A percentile compares a stretch with the other conserved stretches of the same genome.
Conservation (phyloP, 2,797 vertebrate species). For the Acipenser oxyrinchus region DNA sequence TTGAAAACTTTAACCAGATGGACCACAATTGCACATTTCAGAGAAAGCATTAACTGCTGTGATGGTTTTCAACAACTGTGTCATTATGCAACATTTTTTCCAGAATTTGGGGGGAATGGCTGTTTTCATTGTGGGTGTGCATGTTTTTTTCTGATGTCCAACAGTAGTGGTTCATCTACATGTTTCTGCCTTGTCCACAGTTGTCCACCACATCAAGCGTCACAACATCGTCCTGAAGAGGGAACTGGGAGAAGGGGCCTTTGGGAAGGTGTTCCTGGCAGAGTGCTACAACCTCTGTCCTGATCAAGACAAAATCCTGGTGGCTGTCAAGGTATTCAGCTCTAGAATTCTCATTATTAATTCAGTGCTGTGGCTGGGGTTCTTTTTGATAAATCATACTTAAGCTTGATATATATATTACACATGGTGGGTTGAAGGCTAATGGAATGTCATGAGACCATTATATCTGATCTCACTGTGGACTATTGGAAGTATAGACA, state of each 20-base stretch:
- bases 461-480: constrained; percentile 19
- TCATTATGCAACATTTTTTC: too few species aligned
- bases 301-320: constrained; percentile 90
- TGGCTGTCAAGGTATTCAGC: constrained; percentile 86
- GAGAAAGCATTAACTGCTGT: too few species aligned
- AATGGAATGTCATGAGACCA: constrained; percentile 24
- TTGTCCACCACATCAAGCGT: constrained; percentile 95
- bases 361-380: constrained; percentile 21
- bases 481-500: constrained; percentile 21
- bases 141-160: background rate
- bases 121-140: too few species aligned
- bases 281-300: constrained; percentile 92
- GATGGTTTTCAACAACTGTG: too few species aligned
- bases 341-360: constrained; percentile 30
- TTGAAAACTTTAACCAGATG: too few species aligned
- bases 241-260: constrained; percentile 93
- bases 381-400: constrained; percentile 23
- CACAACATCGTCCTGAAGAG: constrained; percentile 95
- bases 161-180: background rate
- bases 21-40: too few species aligned
- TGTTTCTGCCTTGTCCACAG: constrained; percentile 50
- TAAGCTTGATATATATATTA: background rate
- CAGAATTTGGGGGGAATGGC: too few species aligned
- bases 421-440: constrained; percentile 6
- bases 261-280: constrained; percentile 93